Evolutionary conservation across 2,113 vertebrate genomes (phyloP), one percentile per base, ranked within the genome.

Genomic region (Antigone vipio): DNA sequence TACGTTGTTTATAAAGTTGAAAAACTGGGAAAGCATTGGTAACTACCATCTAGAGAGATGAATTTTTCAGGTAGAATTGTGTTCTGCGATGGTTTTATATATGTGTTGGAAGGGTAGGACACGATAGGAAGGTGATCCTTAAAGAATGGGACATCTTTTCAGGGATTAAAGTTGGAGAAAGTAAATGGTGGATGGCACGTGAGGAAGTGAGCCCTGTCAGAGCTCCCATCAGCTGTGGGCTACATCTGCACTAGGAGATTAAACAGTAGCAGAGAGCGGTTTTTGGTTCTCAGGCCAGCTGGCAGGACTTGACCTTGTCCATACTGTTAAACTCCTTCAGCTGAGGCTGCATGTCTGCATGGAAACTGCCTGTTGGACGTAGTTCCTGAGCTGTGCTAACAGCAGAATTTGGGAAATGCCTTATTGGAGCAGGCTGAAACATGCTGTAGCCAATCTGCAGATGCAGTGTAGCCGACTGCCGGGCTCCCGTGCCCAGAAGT

Each of bases 231-330:
- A 89, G n/a, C 76, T 85, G 44, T 72, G 56, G 32, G 32, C 50
- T 74, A 49, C 88, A 88, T 92, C 91, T 93, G 83, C 0, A 3
- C 60, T 59, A 2, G 6, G n/a, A 52, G 52, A 95, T 77, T 62
- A 27, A 93, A 88, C 45, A n/a, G 50, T 35, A 91, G 50, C 63
- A 86, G 76, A 92, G 91, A 74, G 62, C 12, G 19, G 35, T 5
- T 92, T 95, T 85, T 74, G 38, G n/a, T 42, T 91, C 80, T 93
- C 64, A 35, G 42, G 59, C 91, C 96, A 95, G 76, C 80, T 96
- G 95, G 93, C 89, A 92, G 73, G 68, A 84, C 60, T 67, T 92
- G 86, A 92, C 80, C 64, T 95, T 93, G 76, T 88, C 89, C 68
- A 34, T 55, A 18, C 11, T 77, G 68, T 59, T 87, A 63, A 81